Evolutionary conservation across 2,888 invertebrate species (phyloP), one percentile per base, ranked within the genome.

Genomic region (Mesorhabditis belari): DNA sequence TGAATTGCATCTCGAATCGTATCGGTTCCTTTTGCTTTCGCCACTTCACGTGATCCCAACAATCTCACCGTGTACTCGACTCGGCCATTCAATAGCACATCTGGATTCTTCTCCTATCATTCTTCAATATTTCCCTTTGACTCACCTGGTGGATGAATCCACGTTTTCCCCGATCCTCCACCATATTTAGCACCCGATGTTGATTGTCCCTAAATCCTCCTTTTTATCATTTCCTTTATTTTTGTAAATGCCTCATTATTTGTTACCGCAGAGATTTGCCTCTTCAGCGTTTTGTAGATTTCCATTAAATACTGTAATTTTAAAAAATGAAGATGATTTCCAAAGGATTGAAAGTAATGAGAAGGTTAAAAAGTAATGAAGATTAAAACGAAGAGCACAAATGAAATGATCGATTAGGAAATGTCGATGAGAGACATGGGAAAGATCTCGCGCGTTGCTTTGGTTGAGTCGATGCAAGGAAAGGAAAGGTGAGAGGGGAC

Each of bases 61-160:
- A 92, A 93, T 89, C 95, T 94, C 82, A 95, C 95, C 83, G 92
- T 88, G 86, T 95, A 96, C 59, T 92, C 92, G 76, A 96, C 92
- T 81, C 94, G 93, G 55, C 95, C 95, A 82, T 90, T 90, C 78
- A 91, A 88, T 59, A 96, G 86, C 25, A 91, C 88, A 82, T 94
- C 95, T 54, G 93, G 21, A 65, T 58, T 9, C n/a, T 35, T 17
- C n/a, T 17, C 9, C 28, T 5, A 27, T 27, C n/a, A 27, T 27
- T 21, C n/a, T n/a, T n/a, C 24, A 44, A 49, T 9, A 24, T 27
- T 49, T 6, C 5, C 4, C 23, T 49, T 50, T 17, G 9, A 21
- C 28, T 49, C 27, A 75, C 75, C 73, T 28, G 77, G 76, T n/a
- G 77, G 77, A 66, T 77, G 77, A 44, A 75, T 74, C 77, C 77